These are phyloP conservation scores for Melanerpes formicivorus DNA, from an alignment of 2,113 vertebrate species.

Conservation along the genomic window DNA sequence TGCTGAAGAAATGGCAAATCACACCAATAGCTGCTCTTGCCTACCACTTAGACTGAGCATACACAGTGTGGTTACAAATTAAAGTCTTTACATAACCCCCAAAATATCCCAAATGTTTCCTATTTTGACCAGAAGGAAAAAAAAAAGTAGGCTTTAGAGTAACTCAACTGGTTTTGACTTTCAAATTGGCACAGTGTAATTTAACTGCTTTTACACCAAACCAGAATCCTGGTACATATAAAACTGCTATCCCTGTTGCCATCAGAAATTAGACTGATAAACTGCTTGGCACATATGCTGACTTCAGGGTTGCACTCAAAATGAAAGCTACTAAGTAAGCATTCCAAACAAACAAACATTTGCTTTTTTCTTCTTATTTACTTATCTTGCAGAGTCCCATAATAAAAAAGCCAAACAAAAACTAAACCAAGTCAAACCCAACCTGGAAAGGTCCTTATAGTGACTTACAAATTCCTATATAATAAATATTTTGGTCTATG, in stretches of 20 bases:
- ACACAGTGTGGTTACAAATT: conserved; percentile 61
- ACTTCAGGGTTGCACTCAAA: conserved; percentile 8
- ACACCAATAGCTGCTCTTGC: conserved; percentile 4
- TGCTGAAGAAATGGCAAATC: conserved; percentile 47
- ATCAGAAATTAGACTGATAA: conserved; percentile 52
- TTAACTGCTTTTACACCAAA: conserved; percentile 57
- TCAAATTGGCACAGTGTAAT: conserved; percentile 63
- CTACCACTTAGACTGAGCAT: conserved; percentile 39
- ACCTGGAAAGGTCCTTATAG: background rate
- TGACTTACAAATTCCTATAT: background rate
- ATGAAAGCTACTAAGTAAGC: background rate
- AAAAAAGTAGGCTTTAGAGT: conserved; percentile 37
- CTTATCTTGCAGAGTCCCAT: background rate
- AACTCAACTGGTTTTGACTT: conserved; percentile 63
- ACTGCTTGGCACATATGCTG: conserved; percentile 23
- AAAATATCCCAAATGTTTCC: conserved; percentile 72
- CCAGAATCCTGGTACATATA: conserved; percentile 27
- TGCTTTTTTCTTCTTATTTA: background rate
- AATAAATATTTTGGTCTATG: background rate
- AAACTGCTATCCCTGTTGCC: conserved; percentile 39
- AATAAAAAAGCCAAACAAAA: background rate
- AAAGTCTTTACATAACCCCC: conserved; percentile 69
- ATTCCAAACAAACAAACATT: background rate
- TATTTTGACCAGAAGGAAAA: conserved; percentile 54
- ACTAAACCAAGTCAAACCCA: too few relatives aligned